A percentile compares a stretch with the other conserved stretches of the same genome.
phyloP scores from a whole-genome alignment of 2,113 vertebrate species.

The Jacana jacana region DNA sequence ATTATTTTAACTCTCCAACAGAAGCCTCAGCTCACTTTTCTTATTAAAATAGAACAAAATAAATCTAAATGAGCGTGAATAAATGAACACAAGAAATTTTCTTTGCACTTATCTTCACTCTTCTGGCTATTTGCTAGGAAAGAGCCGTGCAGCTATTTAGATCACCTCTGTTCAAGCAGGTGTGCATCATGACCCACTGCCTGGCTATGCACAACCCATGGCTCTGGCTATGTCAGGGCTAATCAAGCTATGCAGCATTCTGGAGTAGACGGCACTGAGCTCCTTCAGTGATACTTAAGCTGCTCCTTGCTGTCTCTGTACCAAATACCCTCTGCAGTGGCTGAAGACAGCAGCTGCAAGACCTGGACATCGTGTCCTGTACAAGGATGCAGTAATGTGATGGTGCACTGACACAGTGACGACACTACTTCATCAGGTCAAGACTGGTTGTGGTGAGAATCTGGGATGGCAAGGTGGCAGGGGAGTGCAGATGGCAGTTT shows the following conservation, averaged over 20 bases:
- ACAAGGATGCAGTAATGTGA: background rate
- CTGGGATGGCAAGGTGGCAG: background rate
- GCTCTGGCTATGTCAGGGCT: background rate
- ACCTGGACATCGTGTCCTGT: background rate
- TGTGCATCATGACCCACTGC: fast-evolving
- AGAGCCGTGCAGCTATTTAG: background rate
- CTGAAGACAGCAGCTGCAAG: background rate
- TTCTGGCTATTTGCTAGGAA: background rate
- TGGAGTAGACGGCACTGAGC: background rate
- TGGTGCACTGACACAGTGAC: fast-evolving
- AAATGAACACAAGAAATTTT: background rate
- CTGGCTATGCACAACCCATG: background rate
- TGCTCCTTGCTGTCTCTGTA: background rate
- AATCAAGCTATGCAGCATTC: background rate
- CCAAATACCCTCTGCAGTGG: background rate
- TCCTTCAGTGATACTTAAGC: background rate
- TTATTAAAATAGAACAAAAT: background rate
- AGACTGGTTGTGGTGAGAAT: background rate
- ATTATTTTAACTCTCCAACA: background rate
- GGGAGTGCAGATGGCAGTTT: background rate
- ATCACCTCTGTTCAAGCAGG: background rate
- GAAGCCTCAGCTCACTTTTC: background rate
- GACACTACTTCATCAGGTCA: background rate
- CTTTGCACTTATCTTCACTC: background rate
- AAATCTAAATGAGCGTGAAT: background rate